Evolutionary conservation across 2,888 invertebrate species (phyloP).

Genomic region (Norana najaformis): DNA sequence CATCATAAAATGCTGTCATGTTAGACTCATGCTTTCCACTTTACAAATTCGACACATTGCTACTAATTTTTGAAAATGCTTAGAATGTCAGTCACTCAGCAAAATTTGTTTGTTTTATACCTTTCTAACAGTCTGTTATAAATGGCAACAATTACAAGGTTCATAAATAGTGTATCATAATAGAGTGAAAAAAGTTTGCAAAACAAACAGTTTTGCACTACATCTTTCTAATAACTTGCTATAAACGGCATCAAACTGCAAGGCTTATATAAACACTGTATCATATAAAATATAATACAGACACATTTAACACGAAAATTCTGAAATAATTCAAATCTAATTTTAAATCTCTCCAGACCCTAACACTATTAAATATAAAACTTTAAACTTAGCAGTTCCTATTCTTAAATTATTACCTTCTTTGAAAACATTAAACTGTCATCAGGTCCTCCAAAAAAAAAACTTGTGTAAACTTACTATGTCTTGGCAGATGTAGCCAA

Average conservation of each 20-base stretch:
- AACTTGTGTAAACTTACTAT: slow-evolving; percentile 66
- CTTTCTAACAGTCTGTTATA: background rate
- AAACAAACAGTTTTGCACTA: too few species aligned
- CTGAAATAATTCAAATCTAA: too few species aligned
- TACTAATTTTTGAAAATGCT: background rate
- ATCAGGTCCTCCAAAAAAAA: background rate
- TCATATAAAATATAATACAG: too few species aligned
- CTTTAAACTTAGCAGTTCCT: background rate
- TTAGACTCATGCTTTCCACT: background rate
- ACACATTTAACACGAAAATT: too few species aligned
- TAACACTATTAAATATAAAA: background rate
- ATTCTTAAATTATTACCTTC: background rate
- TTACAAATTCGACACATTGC: background rate
- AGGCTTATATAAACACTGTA: too few species aligned
- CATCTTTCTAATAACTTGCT: too few species aligned
- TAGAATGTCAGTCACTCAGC: background rate
- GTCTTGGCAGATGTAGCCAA: slow-evolving; percentile 98
- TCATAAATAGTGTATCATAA: background rate
- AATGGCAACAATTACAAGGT: background rate
- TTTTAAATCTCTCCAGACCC: too few species aligned
- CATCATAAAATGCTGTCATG: background rate
- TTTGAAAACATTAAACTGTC: background rate
- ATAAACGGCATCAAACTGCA: too few species aligned
- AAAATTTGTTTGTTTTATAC: background rate
- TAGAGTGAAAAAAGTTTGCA: background rate